Conservation (phyloP, 2,113 vertebrate species). For the Romanogobio albipinnatus region DNA sequence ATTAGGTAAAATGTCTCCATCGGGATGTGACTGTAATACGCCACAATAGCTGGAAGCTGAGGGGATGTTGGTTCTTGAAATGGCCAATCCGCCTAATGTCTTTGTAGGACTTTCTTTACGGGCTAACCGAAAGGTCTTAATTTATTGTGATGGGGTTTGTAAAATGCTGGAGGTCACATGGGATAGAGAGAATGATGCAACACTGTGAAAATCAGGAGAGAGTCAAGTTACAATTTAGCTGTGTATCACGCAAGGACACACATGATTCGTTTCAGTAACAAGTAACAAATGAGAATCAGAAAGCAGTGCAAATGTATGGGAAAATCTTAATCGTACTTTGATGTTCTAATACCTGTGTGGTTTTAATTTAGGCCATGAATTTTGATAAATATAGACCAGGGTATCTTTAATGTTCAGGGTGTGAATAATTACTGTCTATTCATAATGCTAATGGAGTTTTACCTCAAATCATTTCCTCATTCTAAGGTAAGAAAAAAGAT, state of each 20-base stretch:
- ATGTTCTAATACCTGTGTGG: not conserved
- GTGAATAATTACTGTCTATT: not conserved
- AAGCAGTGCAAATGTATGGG: not conserved
- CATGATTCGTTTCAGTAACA: conserved; percentile 24
- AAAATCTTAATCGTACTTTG: not conserved
- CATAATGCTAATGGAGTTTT: not conserved
- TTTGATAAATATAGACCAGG: not conserved
- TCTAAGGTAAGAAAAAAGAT: not conserved
- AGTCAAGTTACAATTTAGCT: conserved; percentile 34
- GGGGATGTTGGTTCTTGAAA: not conserved
- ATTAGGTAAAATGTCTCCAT: conserved; percentile 1
- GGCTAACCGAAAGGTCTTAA: conserved; percentile 1
- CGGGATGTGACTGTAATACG: conserved; percentile 20
- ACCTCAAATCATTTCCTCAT: not conserved
- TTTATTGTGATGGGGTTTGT: conserved; percentile 45
- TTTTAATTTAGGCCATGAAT: not conserved
- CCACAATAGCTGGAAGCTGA: not conserved
- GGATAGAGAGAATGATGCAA: conserved; percentile 55
- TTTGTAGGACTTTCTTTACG: conserved; percentile 21
- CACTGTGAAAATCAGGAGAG: conserved; percentile 43
- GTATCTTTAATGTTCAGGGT: not conserved
- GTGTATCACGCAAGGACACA: conserved; percentile 7
- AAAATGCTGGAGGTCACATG: conserved; percentile 33
- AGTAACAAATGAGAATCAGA: not conserved
- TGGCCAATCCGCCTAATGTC: conserved; percentile 1